phyloP scores from a whole-genome alignment of 2,113 vertebrate species.

The Martes martes region DNA sequence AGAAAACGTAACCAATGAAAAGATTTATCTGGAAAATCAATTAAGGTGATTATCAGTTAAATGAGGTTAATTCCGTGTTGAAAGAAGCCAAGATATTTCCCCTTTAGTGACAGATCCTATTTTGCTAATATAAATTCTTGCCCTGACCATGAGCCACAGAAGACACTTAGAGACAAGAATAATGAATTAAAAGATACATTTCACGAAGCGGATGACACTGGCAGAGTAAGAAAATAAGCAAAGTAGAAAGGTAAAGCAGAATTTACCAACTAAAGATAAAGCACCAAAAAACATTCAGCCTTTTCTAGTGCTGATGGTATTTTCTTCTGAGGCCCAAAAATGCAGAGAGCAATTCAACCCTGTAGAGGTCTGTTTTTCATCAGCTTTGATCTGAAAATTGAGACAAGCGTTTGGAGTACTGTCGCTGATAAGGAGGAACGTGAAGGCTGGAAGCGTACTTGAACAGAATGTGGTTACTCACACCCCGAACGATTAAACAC shows the following conservation, averaged over 20 bases:
- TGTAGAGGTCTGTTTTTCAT: slow-evolving; percentile 81
- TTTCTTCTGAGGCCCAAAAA: slow-evolving; percentile 80
- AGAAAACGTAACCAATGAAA: slow-evolving; percentile 46
- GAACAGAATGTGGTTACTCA: slow-evolving; percentile 80
- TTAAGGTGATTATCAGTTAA: slow-evolving; percentile 57
- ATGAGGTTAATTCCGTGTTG: slow-evolving; percentile 56
- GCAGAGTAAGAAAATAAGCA: slow-evolving; percentile 78
- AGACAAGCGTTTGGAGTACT: slow-evolving; percentile 83
- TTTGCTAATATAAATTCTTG: slow-evolving; percentile 63
- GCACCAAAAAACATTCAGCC: slow-evolving; percentile 65
- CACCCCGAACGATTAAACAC: slow-evolving; percentile 81
- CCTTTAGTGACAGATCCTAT: slow-evolving; percentile 45
- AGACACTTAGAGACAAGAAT: slow-evolving; percentile 70
- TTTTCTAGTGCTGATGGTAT: slow-evolving; percentile 75
- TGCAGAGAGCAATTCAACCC: slow-evolving; percentile 77
- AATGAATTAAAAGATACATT: slow-evolving; percentile 74
- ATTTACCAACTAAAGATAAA: slow-evolving; percentile 70
- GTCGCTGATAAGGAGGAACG: slow-evolving; percentile 82
- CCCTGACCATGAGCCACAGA: slow-evolving; percentile 62
- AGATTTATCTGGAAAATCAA: slow-evolving; percentile 56
- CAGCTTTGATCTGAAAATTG: slow-evolving; percentile 84
- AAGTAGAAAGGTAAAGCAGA: slow-evolving; percentile 74
- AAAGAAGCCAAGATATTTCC: slow-evolving; percentile 63
- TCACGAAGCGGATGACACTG: slow-evolving; percentile 75
- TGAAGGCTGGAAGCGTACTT: slow-evolving; percentile 76